These are phyloP conservation scores for Vesta saturnalis DNA, from an alignment of 2,888 invertebrate species.

Conservation along the genomic window DNA sequence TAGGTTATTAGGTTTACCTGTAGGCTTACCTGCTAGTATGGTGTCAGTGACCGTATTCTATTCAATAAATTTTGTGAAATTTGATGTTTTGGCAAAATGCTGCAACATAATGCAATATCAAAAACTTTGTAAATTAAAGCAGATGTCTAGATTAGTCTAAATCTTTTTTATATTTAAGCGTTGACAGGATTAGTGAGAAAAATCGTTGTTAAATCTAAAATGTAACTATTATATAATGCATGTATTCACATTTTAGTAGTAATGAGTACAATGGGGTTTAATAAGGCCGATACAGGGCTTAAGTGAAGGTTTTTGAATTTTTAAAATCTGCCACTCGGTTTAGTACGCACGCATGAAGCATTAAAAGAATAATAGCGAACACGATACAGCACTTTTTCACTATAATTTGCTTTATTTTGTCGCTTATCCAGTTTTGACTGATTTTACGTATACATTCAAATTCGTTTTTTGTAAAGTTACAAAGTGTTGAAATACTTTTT, in stretches of 20 bases:
- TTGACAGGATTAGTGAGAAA: constrained; percentile 24
- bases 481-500: constrained; percentile 6
- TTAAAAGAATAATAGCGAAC: constrained; percentile 42
- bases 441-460: constrained; percentile 16
- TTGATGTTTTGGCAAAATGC: too few relatives aligned
- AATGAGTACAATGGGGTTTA: constrained; percentile 26
- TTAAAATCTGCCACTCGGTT: constrained; percentile 37
- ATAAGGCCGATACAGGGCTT: constrained; percentile 34
- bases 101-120: neutral
- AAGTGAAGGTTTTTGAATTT: constrained; percentile 36
- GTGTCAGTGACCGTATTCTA: constrained; percentile 26
- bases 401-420: constrained; percentile 46
- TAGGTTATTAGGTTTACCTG: constrained; percentile 36
- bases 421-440: constrained; percentile 30
- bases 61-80: neutral
- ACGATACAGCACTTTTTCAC: constrained; percentile 48
- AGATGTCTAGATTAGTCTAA: constrained; percentile 14
- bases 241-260: constrained; percentile 25
- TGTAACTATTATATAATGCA: constrained; percentile 7
- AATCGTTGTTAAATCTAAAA: neutral
- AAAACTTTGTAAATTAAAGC: neutral
- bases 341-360: constrained; percentile 37
- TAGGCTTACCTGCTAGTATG: constrained; percentile 29
- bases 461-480: constrained; percentile 13
- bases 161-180: constrained; percentile 10